These are phyloP conservation scores for Oasisia sp. DNA, from an alignment of 2,888 invertebrate species.

Conservation along the genomic window DNA sequence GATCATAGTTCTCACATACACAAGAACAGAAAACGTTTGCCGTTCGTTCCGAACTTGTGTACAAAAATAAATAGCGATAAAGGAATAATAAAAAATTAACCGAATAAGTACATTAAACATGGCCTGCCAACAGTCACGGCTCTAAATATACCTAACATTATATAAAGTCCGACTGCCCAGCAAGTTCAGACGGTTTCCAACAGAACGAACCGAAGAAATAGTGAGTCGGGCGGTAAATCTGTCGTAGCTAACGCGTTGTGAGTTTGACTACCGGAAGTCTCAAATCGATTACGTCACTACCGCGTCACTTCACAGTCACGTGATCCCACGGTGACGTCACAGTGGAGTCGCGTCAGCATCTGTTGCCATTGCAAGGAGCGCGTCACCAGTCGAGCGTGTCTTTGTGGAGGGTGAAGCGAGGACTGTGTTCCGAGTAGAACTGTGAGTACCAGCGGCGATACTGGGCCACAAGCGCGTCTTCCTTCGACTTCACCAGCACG, in stretches of 20 bases:
- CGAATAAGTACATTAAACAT: neutral
- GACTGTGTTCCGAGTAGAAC: conserved; percentile 78
- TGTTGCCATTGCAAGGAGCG: neutral
- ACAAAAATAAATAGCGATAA: neutral
- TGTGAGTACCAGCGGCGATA: conserved; percentile 86
- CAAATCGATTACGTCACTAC: too few relatives aligned
- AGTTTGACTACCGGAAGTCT: too few relatives aligned
- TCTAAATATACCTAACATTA: neutral
- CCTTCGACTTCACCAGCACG: conserved; percentile 73
- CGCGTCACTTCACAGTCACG: too few relatives aligned
- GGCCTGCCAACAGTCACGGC: neutral
- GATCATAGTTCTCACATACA: too few relatives aligned
- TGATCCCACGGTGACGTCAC: neutral
- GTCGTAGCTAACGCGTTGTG: too few relatives aligned
- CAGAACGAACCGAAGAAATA: too few relatives aligned
- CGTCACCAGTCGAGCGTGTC: conserved; percentile 26
- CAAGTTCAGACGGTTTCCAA: too few relatives aligned
- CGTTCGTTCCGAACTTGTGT: neutral
- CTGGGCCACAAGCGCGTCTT: conserved; percentile 78
- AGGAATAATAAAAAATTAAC: neutral
- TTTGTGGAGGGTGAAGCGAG: conserved; percentile 35
- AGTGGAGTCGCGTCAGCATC: neutral
- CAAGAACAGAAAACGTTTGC: too few relatives aligned
- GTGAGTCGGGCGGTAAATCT: too few relatives aligned
- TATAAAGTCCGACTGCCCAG: neutral